These are phyloP conservation scores for Zingel zingel DNA, from an alignment of 2,113 vertebrate genomes.

Conservation along the genomic window DNA sequence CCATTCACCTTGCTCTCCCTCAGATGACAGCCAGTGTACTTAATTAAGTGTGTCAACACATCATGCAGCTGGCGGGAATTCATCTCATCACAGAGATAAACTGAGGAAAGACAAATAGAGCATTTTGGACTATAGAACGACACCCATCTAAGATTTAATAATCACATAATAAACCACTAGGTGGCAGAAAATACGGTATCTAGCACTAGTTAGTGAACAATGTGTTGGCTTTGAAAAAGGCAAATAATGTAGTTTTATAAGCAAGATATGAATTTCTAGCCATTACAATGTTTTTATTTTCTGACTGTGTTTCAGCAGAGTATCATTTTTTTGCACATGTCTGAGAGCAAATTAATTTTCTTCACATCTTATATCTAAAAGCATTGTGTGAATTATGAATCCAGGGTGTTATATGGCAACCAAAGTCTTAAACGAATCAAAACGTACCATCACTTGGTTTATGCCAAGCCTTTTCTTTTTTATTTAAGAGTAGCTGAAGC, in stretches of 20 bases:
- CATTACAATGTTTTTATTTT: not conserved
- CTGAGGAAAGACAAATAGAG: not conserved
- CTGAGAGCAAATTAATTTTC: not conserved
- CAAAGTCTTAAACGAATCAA: not conserved
- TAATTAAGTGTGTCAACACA: not conserved
- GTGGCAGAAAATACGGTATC: constrained; percentile 15
- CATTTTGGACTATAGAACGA: not conserved
- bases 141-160: not conserved
- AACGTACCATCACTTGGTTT: constrained; percentile 5
- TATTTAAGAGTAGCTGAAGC: constrained; percentile 41
- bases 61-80: not conserved
- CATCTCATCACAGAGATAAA: constrained; percentile 11
- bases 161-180: constrained; percentile 18
- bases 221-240: not conserved
- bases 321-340: not conserved
- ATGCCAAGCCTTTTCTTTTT: constrained; percentile 36
- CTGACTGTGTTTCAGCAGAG: not conserved
- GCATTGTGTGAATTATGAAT: not conserved
- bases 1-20: not conserved
- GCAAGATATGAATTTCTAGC: not conserved
- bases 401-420: not conserved
- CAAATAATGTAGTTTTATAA: not conserved
- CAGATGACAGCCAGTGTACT: not conserved
- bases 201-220: not conserved
- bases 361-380: not conserved